A percentile compares a stretch with the other conserved stretches of the same genome.
Conservation (phyloP, 2,113 vertebrate species). For the Anthoscopus minutus region DNA sequence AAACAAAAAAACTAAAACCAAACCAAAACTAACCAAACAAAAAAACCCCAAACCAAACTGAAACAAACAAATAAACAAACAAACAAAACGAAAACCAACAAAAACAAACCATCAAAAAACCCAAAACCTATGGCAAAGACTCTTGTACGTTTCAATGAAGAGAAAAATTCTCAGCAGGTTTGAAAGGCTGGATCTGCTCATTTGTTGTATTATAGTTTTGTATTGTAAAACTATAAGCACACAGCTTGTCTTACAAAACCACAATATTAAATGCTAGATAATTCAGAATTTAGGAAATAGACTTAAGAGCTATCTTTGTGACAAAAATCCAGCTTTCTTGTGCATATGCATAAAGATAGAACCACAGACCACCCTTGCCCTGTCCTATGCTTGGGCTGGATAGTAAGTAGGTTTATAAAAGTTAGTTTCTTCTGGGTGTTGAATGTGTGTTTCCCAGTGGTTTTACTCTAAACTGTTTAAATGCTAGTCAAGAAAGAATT, state of each 20-base stretch:
- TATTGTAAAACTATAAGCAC: not conserved
- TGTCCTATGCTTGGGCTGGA: not conserved
- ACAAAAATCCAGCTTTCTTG: not conserved
- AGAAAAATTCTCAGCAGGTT: not conserved
- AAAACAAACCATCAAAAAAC: not conserved
- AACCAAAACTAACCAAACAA: too few relatives aligned
- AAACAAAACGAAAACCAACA: too few relatives aligned
- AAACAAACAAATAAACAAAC: too few relatives aligned
- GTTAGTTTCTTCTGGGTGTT: not conserved
- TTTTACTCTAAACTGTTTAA: not conserved
- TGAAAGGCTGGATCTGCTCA: not conserved
- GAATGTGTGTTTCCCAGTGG: rapidly evolving
- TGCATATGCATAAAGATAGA: not conserved
- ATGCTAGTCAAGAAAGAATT: not conserved
- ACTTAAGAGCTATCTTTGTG: not conserved
- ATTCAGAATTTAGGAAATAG: not conserved
- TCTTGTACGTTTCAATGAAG: not conserved
- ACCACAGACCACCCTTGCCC: not conserved
- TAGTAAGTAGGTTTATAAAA: not conserved
- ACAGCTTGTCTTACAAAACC: not conserved
- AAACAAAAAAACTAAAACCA: too few relatives aligned
- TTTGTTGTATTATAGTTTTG: too few relatives aligned
- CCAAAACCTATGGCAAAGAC: not conserved
- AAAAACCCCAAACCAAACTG: too few relatives aligned
- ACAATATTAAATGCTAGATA: not conserved